Percentiles rank a stretch among this genome's conserved stretches.
Conservation (phyloP, 2,113 vertebrate genomes). For the Seriola aureovittata region DNA sequence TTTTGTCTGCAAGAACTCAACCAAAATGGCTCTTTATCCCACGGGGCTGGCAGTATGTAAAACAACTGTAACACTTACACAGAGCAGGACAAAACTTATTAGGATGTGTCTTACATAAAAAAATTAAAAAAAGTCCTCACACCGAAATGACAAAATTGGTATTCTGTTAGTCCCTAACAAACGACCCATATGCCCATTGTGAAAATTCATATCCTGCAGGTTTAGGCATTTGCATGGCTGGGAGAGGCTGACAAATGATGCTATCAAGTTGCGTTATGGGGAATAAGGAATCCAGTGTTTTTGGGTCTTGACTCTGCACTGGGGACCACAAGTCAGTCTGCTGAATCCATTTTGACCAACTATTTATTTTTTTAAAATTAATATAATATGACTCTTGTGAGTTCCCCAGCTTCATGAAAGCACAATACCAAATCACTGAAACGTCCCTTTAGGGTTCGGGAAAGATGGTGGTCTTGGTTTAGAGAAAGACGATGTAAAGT, state of each 20-base stretch:
- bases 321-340: too few relatives aligned
- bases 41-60: not conserved
- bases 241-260: not conserved
- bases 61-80: not conserved
- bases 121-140: not conserved
- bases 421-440: too few relatives aligned
- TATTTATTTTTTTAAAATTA: too few relatives aligned
- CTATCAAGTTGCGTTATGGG: too few relatives aligned
- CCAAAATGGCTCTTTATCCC: constrained; percentile 13
- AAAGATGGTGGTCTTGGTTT: too few relatives aligned
- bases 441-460: too few relatives aligned
- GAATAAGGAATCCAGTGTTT: too few relatives aligned
- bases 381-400: too few relatives aligned
- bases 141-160: not conserved
- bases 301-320: too few relatives aligned
- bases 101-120: not conserved
- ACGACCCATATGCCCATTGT: not conserved
- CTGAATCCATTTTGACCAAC: too few relatives aligned
- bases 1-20: constrained; percentile 20
- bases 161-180: not conserved
- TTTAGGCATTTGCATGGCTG: not conserved
- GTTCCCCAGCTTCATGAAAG: too few relatives aligned
- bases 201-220: not conserved
- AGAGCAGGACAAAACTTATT: not conserved
- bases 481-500: too few relatives aligned